Percentiles rank a stretch among this genome's conserved stretches.
phyloP scores from a whole-genome alignment of 1,140 invertebrate species.

The Helicoverpa zea region DNA sequence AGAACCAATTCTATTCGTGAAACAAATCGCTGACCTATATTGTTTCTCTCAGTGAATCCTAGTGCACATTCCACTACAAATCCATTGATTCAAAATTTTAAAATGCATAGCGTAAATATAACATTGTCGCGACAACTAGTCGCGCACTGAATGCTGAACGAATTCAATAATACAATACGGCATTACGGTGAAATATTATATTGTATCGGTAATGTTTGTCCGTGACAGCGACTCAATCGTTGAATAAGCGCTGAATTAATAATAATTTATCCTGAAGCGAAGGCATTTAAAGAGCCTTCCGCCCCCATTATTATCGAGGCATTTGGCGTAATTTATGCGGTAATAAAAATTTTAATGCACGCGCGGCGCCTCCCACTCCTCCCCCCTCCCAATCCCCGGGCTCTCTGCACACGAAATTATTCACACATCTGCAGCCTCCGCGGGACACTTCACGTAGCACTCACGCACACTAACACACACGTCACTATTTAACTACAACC shows the following conservation, averaged over 20 bases:
- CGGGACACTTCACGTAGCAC: background rate
- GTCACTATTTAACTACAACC: background rate
- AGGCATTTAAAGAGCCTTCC: slow-evolving; percentile 49
- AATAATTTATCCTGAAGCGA: slow-evolving; percentile 46
- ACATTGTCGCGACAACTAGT: slow-evolving; percentile 9
- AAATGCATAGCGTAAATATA: slow-evolving; percentile 17
- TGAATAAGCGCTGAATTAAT: slow-evolving; percentile 41
- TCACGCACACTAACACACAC: background rate
- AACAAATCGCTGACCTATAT: too few relatives aligned
- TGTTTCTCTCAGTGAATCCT: background rate
- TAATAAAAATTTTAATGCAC: slow-evolving; percentile 51
- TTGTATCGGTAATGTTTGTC: slow-evolving; percentile 7
- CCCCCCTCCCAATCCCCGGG: background rate
- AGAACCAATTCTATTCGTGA: too few relatives aligned
- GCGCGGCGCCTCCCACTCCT: background rate
- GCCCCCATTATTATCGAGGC: slow-evolving; percentile 49
- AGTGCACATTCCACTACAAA: background rate
- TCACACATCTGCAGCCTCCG: background rate
- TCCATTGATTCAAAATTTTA: slow-evolving; percentile 7
- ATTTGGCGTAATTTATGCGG: slow-evolving; percentile 51
- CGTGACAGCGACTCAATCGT: slow-evolving; percentile 34
- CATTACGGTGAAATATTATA: slow-evolving; percentile 6
- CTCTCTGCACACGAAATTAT: background rate
- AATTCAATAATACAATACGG: slow-evolving; percentile 21
- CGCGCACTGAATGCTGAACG: background rate